phyloP scores from a whole-genome alignment of 2,113 vertebrate genomes.

The Typhlomys cinereus region DNA sequence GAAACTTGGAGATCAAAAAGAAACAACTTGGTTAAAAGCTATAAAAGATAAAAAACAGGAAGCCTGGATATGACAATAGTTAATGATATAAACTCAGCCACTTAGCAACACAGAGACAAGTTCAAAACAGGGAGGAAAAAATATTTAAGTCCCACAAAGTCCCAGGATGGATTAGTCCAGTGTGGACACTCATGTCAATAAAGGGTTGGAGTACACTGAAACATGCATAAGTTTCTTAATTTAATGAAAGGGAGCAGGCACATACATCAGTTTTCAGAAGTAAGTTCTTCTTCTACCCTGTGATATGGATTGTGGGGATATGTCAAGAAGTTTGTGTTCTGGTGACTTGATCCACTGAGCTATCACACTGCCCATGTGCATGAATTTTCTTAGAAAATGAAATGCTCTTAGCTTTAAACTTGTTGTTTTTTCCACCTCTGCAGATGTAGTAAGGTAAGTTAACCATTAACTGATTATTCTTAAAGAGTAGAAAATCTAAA shows the following conservation, averaged over 20 bases:
- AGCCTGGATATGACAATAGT: neutral
- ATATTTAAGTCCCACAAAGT: neutral
- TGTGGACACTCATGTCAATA: neutral
- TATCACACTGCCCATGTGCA: too few relatives aligned
- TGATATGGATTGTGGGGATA: too few relatives aligned
- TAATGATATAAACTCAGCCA: neutral
- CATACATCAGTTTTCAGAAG: too few relatives aligned
- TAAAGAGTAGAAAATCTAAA: neutral
- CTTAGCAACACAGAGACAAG: neutral
- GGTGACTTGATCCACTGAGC: too few relatives aligned
- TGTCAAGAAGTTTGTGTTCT: too few relatives aligned
- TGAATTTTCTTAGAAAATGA: neutral
- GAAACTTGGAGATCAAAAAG: neutral
- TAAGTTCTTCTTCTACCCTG: too few relatives aligned
- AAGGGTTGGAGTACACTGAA: neutral
- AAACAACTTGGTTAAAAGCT: neutral
- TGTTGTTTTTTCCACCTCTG: neutral
- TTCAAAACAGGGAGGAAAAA: neutral
- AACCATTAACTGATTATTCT: neutral
- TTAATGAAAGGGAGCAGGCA: too few relatives aligned
- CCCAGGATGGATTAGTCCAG: neutral
- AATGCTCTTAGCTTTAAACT: neutral
- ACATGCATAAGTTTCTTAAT: neutral
- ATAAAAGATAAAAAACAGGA: neutral
- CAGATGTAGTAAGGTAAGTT: neutral